phyloP scores from a whole-genome alignment of 2,113 vertebrate genomes.

The Cricetomys ansorgei region DNA sequence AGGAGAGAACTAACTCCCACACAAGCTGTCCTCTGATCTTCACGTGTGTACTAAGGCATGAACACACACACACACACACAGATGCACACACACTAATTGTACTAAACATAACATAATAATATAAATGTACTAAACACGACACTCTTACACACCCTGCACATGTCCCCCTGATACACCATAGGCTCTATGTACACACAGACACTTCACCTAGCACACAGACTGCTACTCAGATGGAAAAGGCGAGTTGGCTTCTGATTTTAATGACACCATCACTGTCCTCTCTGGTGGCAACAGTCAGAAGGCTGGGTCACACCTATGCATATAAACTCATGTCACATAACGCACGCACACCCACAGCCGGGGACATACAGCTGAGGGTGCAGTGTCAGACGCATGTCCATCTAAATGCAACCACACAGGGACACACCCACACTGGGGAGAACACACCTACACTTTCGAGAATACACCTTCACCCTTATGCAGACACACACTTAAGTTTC shows the following conservation, averaged over 20 bases:
- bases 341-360: neutral
- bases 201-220: neutral
- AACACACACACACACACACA: fast-evolving
- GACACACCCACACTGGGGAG: constrained; percentile 38
- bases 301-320: neutral
- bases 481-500: neutral
- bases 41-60: neutral
- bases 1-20: neutral
- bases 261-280: neutral
- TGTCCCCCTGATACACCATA: too few relatives aligned
- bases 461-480: neutral
- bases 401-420: neutral
- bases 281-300: neutral
- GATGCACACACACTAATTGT: neutral
- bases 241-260: neutral
- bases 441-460: neutral
- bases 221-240: neutral
- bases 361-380: neutral
- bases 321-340: neutral
- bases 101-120: neutral
- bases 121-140: neutral
- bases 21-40: neutral
- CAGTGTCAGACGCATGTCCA: neutral
- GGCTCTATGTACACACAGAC: neutral
- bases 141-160: neutral